Evolutionary conservation across 2,888 invertebrate genomes (phyloP), one percentile per base, ranked within the genome.

Genomic region (Phorcus lineatus): DNA sequence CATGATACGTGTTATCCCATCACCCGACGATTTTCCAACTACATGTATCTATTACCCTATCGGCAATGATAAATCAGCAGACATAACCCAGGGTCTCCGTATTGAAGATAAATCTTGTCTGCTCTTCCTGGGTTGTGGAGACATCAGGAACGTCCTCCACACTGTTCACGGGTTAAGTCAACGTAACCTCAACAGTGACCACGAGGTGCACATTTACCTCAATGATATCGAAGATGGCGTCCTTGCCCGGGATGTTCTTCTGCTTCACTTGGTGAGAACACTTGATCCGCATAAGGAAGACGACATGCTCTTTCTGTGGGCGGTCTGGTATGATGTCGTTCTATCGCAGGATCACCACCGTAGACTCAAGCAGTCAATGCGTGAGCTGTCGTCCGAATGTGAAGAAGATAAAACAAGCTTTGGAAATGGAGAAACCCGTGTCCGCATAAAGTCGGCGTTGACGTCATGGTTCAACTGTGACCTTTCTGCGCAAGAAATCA

Each of bases 71-170:
- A 17, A 16, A 6, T 47, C 74, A 6, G 31, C 36, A 22, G 74
- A 74, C 40, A 36, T 74, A 13, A 74, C 74, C n/a, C n/a, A 40
- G 28, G 74, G 74, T 4, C 36, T 28, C 2, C 9, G n/a, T 31
- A 19, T 74, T n/a, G n/a, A 28, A 13, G 40, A 36, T 17, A n/a
- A 36, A 36, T 19, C 31, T 47, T 16, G 13, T 2, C 28, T 74
- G 74, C 40, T 74, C 11, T 47, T 74, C 19, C 40, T 74, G 17
- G 74, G 74, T 2, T 74, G 74, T 36, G 74, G 74, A 22, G 74
- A 74, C 74, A 74, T 74, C 31, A n/a, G 74, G 19, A 74, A 47
- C n/a, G 40, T 74, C 40, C 74, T 74, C 16, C 47, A 74, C 74
- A 74, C 74, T n/a, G 7, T 62, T 0, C 62, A 62, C 28, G 62